These are phyloP conservation scores for Clepsis dumicolana DNA, from an alignment of 2,888 invertebrate species.

Conservation along the genomic window DNA sequence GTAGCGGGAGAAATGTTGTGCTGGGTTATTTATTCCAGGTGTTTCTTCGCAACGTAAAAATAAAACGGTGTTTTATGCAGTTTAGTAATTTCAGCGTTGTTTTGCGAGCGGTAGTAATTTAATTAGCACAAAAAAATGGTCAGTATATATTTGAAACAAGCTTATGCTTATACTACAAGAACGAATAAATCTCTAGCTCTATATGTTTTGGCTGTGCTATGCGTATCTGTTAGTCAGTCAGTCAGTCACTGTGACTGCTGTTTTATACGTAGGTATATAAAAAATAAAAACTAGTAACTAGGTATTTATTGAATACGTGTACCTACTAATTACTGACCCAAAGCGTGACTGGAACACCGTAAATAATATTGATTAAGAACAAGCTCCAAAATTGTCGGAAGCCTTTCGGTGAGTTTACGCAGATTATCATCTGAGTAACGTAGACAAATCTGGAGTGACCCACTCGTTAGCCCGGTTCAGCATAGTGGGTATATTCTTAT, in stretches of 20 bases:
- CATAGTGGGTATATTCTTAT: slow-evolving; percentile 1
- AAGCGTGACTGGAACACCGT: slow-evolving; percentile 13
- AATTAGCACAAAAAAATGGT: too few relatives aligned
- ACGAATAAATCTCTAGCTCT: too few relatives aligned
- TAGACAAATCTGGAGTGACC: slow-evolving; percentile 75
- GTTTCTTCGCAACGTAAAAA: background rate
- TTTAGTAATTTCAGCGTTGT: background rate
- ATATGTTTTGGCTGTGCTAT: too few relatives aligned
- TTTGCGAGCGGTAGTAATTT: background rate
- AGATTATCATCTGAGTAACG: slow-evolving; percentile 59
- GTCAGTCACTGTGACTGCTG: too few relatives aligned
- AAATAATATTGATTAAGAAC: slow-evolving; percentile 40
- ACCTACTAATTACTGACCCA: background rate
- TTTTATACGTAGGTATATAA: too few relatives aligned
- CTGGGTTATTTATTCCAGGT: slow-evolving; percentile 29
- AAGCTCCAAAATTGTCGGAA: slow-evolving; percentile 32
- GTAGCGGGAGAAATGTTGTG: slow-evolving; percentile 5
- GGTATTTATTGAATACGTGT: too few relatives aligned
- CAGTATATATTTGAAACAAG: too few relatives aligned
- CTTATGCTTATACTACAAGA: too few relatives aligned
- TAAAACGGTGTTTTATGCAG: background rate
- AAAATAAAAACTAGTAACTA: too few relatives aligned
- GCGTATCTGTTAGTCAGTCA: too few relatives aligned
- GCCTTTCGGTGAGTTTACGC: slow-evolving; percentile 43
- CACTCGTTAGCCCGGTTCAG: slow-evolving; percentile 58